Conservation (phyloP, 2,113 vertebrate species). For the Corythornis cristatus region DNA sequence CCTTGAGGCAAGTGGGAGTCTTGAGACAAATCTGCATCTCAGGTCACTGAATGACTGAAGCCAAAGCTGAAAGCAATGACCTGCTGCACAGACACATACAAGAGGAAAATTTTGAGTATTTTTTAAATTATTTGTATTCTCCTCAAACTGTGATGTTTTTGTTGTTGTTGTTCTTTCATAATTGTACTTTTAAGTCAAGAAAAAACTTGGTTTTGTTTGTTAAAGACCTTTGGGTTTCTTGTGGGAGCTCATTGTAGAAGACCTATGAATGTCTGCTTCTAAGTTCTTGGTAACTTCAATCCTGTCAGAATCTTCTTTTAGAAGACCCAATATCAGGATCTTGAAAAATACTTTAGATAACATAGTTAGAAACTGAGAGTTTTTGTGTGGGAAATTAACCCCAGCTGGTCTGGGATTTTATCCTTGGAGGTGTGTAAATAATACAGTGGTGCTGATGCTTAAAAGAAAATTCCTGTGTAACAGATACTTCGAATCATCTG, state of each 20-base stretch:
- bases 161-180: background rate
- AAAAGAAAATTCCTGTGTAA: conserved; percentile 60
- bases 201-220: background rate
- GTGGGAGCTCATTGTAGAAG: background rate
- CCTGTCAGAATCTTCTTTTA: background rate
- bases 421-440: conserved; percentile 57
- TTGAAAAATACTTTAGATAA: conserved; percentile 55
- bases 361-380: conserved; percentile 53
- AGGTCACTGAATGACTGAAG: background rate
- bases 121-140: background rate
- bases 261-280: background rate
- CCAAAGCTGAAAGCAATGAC: background rate
- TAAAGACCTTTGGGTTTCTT: background rate
- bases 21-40: background rate
- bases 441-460: conserved; percentile 21
- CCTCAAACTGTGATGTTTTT: background rate
- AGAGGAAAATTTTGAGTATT: background rate
- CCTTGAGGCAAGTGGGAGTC: background rate
- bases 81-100: background rate
- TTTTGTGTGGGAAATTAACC: conserved; percentile 60
- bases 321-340: background rate
- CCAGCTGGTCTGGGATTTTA: conserved; percentile 45
- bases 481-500: conserved; percentile 70
- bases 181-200: background rate
- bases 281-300: background rate